These are phyloP conservation scores for Amorpha juglandis DNA, from an alignment of 2,888 invertebrate species.

Conservation along the genomic window DNA sequence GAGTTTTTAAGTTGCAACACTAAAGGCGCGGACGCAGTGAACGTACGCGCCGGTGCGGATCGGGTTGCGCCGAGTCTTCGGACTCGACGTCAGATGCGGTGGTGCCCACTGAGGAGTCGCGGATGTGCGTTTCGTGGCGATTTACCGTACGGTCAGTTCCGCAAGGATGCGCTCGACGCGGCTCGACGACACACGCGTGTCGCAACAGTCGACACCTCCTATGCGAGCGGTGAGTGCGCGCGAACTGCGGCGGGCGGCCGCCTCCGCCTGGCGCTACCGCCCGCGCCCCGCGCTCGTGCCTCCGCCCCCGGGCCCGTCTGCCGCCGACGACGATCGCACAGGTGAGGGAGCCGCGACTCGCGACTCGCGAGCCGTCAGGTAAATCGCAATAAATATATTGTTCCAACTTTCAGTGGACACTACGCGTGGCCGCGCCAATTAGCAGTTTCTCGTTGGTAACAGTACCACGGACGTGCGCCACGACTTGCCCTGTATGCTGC, in stretches of 20 bases:
- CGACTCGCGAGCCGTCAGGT: background rate
- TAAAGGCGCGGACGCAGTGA: background rate
- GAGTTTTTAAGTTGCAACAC: background rate
- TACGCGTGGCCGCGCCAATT: background rate
- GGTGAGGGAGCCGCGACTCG: too few species aligned
- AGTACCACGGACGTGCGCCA: slow-evolving; percentile 10
- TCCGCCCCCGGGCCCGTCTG: background rate
- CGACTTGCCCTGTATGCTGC: too few species aligned
- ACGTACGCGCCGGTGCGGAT: background rate
- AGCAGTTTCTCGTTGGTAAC: background rate
- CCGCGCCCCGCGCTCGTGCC: background rate
- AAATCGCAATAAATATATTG: slow-evolving; percentile 3
- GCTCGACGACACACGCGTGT: background rate
- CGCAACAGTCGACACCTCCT: background rate
- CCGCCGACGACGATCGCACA: too few species aligned
- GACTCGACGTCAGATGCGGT: too few species aligned
- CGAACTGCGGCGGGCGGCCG: background rate
- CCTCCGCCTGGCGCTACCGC: background rate
- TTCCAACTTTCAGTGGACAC: background rate
- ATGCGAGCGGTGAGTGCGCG: background rate
- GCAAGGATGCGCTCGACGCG: slow-evolving; percentile 7
- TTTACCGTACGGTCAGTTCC: background rate
- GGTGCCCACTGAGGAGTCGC: background rate
- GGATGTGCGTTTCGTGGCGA: too few species aligned
- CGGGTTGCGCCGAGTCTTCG: background rate